phyloP scores from a whole-genome alignment of 2,888 invertebrate genomes.

The Eudasyphora cyanicolor region DNA sequence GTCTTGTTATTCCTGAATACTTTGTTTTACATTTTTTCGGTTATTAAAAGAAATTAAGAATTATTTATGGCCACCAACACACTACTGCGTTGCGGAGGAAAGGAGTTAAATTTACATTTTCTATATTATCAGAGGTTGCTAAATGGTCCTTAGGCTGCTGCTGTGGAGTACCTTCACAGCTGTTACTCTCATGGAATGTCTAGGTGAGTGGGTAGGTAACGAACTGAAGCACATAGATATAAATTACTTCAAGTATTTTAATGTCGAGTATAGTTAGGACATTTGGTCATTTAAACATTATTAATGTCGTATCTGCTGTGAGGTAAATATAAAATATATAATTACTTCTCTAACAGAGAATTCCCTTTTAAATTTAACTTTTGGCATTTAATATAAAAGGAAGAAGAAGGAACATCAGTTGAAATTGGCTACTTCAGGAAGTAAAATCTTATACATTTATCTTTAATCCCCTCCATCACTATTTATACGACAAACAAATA shows the following conservation, averaged over 20 bases:
- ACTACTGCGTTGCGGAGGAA: neutral
- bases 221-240: neutral
- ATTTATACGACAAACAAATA: too few relatives aligned
- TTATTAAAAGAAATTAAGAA: conserved; percentile 35
- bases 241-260: neutral
- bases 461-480: too few relatives aligned
- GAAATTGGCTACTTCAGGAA: too few relatives aligned
- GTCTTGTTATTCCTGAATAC: neutral
- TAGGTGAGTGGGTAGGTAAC: neutral
- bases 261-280: neutral
- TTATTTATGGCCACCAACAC: conserved; percentile 34
- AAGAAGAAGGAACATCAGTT: too few relatives aligned
- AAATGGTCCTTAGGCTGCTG: neutral
- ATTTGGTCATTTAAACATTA: neutral
- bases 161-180: neutral
- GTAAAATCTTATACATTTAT: too few relatives aligned
- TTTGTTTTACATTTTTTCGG: neutral
- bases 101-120: conserved; percentile 11
- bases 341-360: too few relatives aligned
- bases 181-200: neutral
- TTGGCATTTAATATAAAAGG: too few relatives aligned
- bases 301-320: too few relatives aligned
- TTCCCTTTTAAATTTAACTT: too few relatives aligned
- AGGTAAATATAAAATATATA: too few relatives aligned
- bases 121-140: conserved; percentile 12